Evolutionary conservation across 2,797 vertebrate species (phyloP).

Genomic region (Acomys russatus): DNA sequence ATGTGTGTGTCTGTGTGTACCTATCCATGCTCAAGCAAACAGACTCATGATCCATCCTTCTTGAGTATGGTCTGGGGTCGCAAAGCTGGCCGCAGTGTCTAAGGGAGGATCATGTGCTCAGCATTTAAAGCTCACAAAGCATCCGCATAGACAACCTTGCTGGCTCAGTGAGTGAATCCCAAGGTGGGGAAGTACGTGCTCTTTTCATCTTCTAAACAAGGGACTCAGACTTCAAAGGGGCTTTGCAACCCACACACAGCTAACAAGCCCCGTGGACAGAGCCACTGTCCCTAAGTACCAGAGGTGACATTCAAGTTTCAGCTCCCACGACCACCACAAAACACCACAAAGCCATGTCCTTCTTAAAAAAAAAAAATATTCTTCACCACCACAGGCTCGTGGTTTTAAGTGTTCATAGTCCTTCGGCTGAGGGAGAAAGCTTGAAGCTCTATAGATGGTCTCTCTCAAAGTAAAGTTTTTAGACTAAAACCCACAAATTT

Average conservation of each 20-base stretch:
- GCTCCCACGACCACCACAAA: not conserved
- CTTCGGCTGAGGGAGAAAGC: not conserved
- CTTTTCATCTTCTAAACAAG: constrained; percentile 34
- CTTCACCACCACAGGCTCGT: not conserved
- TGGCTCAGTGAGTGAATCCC: not conserved
- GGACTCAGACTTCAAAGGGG: not conserved
- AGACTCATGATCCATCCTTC: not conserved
- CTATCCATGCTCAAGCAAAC: not conserved
- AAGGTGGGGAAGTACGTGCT: not conserved
- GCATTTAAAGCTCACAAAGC: not conserved
- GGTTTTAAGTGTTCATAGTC: not conserved
- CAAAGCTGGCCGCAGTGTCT: not conserved
- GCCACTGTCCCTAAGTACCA: not conserved
- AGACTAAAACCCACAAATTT: not conserved
- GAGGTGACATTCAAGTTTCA: not conserved
- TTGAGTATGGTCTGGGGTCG: not conserved
- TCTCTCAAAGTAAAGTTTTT: not conserved
- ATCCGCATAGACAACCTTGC: not conserved
- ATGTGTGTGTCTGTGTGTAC: not conserved
- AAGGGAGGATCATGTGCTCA: not conserved
- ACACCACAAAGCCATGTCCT: not conserved
- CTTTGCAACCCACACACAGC: not conserved
- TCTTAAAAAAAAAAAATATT: not conserved
- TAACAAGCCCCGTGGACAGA: not conserved
- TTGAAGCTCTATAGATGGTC: not conserved